Percentiles rank a stretch among this genome's conserved stretches.
Conservation (phyloP, 2,113 vertebrate species). For the Dromiciops gliroides region DNA sequence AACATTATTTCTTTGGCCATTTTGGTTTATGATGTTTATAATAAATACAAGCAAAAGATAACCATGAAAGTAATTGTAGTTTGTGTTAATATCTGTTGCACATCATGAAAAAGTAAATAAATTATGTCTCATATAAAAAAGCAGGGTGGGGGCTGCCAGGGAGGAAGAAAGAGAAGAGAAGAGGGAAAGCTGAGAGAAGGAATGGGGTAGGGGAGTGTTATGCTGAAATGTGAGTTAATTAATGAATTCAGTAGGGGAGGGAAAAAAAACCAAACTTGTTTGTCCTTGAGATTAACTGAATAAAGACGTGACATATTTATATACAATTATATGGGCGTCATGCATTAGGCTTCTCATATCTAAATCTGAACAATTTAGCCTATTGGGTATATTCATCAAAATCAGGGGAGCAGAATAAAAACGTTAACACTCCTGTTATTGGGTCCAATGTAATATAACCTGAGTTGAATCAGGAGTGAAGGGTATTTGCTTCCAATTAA, state of each 20-base stretch:
- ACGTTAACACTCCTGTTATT: constrained; percentile 7
- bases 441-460: background rate
- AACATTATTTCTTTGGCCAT: no score
- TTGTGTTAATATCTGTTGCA: no score
- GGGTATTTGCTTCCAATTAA: constrained; percentile 3
- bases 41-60: no score
- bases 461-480: constrained; percentile 27
- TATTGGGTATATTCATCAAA: constrained; percentile 21
- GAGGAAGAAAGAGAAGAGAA: background rate
- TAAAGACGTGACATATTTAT: background rate
- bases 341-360: background rate
- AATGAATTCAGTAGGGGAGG: background rate
- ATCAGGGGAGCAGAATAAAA: constrained; percentile 9
- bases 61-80: no score
- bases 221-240: background rate
- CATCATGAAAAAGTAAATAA: no score
- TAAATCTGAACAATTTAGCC: background rate
- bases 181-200: background rate
- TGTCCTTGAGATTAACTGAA: background rate
- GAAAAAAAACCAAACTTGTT: background rate
- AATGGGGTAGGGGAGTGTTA: background rate
- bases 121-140: no score
- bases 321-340: background rate
- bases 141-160: no score
- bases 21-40: no score